These are phyloP conservation scores for Apamea anceps DNA, from an alignment of 2,888 invertebrate genomes.

Conservation along the genomic window DNA sequence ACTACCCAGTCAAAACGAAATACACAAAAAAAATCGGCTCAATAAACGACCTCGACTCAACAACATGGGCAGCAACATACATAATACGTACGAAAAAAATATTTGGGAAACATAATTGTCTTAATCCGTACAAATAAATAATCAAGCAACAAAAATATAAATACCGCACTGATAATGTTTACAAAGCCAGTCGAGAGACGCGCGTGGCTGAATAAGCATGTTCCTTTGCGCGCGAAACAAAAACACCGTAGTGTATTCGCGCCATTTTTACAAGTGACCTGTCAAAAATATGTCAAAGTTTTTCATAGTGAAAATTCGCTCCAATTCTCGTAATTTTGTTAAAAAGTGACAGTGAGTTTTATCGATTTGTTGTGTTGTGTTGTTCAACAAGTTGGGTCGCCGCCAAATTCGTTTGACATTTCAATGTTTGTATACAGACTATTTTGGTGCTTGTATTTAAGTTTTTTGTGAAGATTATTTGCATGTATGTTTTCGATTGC, in stretches of 20 bases:
- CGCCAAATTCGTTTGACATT: slow-evolving; percentile 49
- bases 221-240: slow-evolving; percentile 35
- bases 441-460: slow-evolving; percentile 32
- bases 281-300: slow-evolving; percentile 31
- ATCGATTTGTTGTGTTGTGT: slow-evolving; percentile 38
- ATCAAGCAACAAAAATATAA: slow-evolving; percentile 27
- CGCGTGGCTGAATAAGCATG: slow-evolving; percentile 49
- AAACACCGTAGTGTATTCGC: slow-evolving; percentile 31
- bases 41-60: neutral
- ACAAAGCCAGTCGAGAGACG: slow-evolving; percentile 55
- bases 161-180: slow-evolving; percentile 39
- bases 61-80: neutral
- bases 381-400: slow-evolving; percentile 43
- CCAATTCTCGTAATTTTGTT: neutral
- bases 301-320: neutral
- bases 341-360: slow-evolving; percentile 11
- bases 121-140: slow-evolving; percentile 38
- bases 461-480: slow-evolving; percentile 20
- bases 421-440: slow-evolving; percentile 52
- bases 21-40: slow-evolving; percentile 1
- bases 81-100: slow-evolving; percentile 1
- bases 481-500: neutral
- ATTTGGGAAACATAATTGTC: slow-evolving; percentile 20
- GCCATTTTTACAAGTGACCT: slow-evolving; percentile 28
- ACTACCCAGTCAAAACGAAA: neutral